Conservation (phyloP, 2,888 invertebrate species). For the Portevinia maculata region DNA sequence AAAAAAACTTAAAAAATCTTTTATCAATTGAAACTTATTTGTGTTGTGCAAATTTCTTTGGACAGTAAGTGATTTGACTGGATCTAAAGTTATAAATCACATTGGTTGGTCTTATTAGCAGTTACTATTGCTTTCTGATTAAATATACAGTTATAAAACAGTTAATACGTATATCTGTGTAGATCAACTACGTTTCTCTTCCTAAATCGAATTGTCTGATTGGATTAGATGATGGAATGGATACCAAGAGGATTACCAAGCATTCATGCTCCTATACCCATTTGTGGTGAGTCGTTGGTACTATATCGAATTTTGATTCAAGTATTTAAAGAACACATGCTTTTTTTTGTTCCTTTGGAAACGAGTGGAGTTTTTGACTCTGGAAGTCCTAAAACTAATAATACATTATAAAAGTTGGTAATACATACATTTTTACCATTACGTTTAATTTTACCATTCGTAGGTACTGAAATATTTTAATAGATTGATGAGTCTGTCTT, state of each 20-base stretch:
- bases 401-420: no score
- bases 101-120: constrained; percentile 16
- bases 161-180: not conserved
- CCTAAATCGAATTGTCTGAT: constrained; percentile 31
- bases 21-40: not conserved
- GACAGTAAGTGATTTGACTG: not conserved
- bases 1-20: not conserved
- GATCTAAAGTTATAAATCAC: not conserved
- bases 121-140: not conserved
- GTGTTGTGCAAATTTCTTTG: not conserved
- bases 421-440: no score
- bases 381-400: no score
- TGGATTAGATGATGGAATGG: constrained; percentile 83
- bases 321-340: constrained; percentile 8
- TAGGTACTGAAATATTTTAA: no score
- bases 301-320: constrained; percentile 68
- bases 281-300: constrained; percentile 82
- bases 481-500: no score
- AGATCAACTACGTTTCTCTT: not conserved
- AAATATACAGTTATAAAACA: not conserved
- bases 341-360: no score
- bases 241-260: constrained; percentile 83
- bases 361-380: no score
- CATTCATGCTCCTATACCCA: constrained; percentile 83
- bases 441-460: no score